phyloP scores from a whole-genome alignment of 2,888 invertebrate genomes.

The Macaria liturata region DNA sequence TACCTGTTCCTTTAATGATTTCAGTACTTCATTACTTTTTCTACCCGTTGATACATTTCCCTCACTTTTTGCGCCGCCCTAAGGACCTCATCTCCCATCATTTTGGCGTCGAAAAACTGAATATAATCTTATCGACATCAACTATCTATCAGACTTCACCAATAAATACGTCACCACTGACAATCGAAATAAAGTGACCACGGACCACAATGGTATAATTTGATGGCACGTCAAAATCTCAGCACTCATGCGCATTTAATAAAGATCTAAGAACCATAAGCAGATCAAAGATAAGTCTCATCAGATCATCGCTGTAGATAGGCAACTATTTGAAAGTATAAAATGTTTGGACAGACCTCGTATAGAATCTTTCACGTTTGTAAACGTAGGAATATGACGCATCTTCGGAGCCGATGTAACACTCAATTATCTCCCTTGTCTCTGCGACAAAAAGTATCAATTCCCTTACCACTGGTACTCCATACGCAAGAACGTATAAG shows the following conservation, averaged over 20 bases:
- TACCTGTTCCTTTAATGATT: slow-evolving; percentile 1
- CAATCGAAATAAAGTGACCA: slow-evolving; percentile 61
- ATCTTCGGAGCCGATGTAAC: slow-evolving; percentile 40
- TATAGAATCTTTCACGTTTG: slow-evolving; percentile 79
- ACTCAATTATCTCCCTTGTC: slow-evolving; percentile 44
- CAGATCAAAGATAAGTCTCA: slow-evolving; percentile 72
- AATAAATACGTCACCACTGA: slow-evolving; percentile 76
- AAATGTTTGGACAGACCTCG: slow-evolving; percentile 81
- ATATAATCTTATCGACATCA: slow-evolving; percentile 69
- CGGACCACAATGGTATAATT: slow-evolving; percentile 70
- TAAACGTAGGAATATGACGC: slow-evolving; percentile 72
- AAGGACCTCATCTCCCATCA: slow-evolving; percentile 34
- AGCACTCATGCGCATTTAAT: slow-evolving; percentile 66
- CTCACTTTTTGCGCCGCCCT: slow-evolving; percentile 36
- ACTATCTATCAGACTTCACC: slow-evolving; percentile 56
- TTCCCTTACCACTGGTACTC: slow-evolving; percentile 35
- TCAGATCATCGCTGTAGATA: slow-evolving; percentile 81
- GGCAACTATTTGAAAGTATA: slow-evolving; percentile 80
- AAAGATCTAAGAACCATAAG: slow-evolving; percentile 79
- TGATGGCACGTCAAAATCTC: slow-evolving; percentile 69
- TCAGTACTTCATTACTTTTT: slow-evolving; percentile 3
- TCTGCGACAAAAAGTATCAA: slow-evolving; percentile 41
- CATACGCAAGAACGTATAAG: slow-evolving; percentile 35
- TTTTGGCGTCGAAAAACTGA: slow-evolving; percentile 48
- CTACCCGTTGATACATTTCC: slow-evolving; percentile 14